Percentiles rank a stretch among this genome's conserved stretches.
phyloP scores from a whole-genome alignment of 2,113 vertebrate species.

The Otus sunia region DNA sequence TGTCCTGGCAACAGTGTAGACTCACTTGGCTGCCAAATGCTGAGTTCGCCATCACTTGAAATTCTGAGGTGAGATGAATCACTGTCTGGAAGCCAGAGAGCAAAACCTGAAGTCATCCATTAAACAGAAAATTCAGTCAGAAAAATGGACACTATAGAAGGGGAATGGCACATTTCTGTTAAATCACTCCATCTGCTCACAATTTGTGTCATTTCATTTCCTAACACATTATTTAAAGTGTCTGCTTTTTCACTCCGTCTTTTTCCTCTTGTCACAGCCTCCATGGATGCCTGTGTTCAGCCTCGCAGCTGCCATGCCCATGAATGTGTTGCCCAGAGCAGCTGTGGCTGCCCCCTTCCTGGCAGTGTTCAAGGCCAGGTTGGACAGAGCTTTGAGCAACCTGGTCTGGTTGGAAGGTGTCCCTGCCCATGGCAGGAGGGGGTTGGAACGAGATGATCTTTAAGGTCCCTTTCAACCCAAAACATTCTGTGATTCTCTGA shows the following conservation, averaged over 20 bases:
- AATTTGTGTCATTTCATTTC: conserved; percentile 20
- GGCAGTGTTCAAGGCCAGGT: neutral
- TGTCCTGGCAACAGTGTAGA: neutral
- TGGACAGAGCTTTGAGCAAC: neutral
- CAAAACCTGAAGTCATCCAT: conserved; percentile 15
- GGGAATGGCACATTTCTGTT: neutral
- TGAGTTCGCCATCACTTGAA: neutral
- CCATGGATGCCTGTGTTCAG: neutral
- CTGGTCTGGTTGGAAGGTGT: neutral
- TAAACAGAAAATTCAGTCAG: neutral
- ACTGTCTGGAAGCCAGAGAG: neutral
- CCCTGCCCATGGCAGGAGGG: neutral
- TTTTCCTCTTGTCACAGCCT: neutral
- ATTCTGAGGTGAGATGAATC: conserved; percentile 17
- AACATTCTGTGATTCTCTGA: neutral
- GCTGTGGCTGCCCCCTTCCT: neutral
- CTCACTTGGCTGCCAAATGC: conserved; percentile 26
- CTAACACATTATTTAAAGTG: neutral
- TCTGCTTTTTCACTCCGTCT: neutral
- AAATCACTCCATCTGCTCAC: neutral
- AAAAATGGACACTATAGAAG: neutral
- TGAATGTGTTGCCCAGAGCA: neutral
- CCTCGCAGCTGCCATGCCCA: neutral
- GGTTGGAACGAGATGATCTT: neutral
- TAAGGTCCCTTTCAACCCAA: neutral